phyloP scores from a whole-genome alignment of 1,140 invertebrate species.

The Galleria mellonella region DNA sequence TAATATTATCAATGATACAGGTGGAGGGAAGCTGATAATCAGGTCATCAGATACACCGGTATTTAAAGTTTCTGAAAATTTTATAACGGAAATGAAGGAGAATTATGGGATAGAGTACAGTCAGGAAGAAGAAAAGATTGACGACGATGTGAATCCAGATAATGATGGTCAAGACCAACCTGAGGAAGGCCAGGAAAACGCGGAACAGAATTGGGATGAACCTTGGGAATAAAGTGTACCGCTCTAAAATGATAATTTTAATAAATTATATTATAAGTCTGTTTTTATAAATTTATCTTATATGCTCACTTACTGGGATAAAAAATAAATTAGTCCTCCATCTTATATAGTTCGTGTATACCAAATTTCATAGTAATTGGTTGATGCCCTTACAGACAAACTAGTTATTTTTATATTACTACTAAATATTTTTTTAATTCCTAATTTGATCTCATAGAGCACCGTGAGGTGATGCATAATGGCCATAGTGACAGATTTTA shows the following conservation, averaged over 20 bases:
- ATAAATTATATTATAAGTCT: not conserved
- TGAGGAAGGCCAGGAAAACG: not conserved
- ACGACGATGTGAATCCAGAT: too few relatives aligned
- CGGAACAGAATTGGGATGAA: not conserved
- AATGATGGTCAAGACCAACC: too few relatives aligned
- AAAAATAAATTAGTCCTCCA: not conserved
- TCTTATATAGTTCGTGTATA: not conserved
- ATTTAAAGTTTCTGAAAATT: slow-evolving; percentile 1
- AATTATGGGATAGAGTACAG: too few relatives aligned
- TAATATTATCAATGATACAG: slow-evolving; percentile 4
- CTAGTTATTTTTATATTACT: not conserved
- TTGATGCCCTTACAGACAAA: not conserved
- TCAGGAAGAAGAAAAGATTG: too few relatives aligned
- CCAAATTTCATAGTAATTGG: too few relatives aligned
- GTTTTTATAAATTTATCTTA: too few relatives aligned
- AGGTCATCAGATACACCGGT: slow-evolving; percentile 12
- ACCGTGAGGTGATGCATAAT: too few relatives aligned
- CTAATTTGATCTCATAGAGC: too few relatives aligned
- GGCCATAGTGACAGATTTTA: too few relatives aligned
- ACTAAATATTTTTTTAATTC: not conserved
- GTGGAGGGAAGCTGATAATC: slow-evolving; percentile 17
- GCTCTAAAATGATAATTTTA: not conserved
- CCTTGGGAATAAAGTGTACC: not conserved
- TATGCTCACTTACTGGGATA: not conserved
- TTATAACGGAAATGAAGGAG: not conserved